Percentiles rank a stretch among this genome's conserved stretches.
Evolutionary conservation across 2,113 vertebrate genomes (phyloP).

Genomic region (Paraplagusia blochii): DNA sequence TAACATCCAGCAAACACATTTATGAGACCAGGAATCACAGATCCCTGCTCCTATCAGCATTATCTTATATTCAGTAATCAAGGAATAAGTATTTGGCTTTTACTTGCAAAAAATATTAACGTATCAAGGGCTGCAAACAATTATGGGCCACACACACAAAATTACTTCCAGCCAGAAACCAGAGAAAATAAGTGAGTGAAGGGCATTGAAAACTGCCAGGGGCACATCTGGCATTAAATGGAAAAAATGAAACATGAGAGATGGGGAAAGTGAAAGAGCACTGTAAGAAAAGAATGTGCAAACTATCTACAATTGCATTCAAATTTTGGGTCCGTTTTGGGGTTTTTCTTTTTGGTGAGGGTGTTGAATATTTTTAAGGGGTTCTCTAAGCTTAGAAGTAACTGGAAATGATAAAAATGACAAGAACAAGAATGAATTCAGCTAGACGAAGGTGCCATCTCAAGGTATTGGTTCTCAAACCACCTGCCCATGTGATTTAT

Average conservation of each 20-base stretch:
- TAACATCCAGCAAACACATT: too few species aligned
- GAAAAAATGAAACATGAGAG: conserved; percentile 1
- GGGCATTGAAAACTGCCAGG: conserved; percentile 30
- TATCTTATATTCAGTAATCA: neutral
- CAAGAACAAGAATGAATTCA: neutral
- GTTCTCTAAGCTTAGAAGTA: neutral
- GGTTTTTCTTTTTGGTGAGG: conserved; percentile 16
- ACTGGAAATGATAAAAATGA: conserved; percentile 10
- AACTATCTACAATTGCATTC: conserved; percentile 9
- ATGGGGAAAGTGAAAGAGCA: conserved; percentile 17
- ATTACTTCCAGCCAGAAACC: conserved; percentile 36
- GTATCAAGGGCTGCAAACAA: conserved; percentile 42
- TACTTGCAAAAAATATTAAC: conserved; percentile 11
- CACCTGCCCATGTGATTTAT: conserved; percentile 20
- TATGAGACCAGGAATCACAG: neutral
- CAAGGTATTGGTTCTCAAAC: conserved; percentile 13
- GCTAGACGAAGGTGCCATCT: conserved; percentile 12
- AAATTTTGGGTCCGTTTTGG: conserved; percentile 14
- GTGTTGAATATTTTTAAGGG: conserved; percentile 5
- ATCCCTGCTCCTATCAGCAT: neutral
- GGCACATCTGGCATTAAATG: conserved; percentile 45
- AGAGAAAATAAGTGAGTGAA: conserved; percentile 21
- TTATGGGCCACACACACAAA: conserved; percentile 50
- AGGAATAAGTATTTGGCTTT: conserved; percentile 1
- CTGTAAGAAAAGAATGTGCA: conserved; percentile 12